phyloP scores from a whole-genome alignment of 2,113 vertebrate species.

The Sinocyclocheilus maitianheensis region DNA sequence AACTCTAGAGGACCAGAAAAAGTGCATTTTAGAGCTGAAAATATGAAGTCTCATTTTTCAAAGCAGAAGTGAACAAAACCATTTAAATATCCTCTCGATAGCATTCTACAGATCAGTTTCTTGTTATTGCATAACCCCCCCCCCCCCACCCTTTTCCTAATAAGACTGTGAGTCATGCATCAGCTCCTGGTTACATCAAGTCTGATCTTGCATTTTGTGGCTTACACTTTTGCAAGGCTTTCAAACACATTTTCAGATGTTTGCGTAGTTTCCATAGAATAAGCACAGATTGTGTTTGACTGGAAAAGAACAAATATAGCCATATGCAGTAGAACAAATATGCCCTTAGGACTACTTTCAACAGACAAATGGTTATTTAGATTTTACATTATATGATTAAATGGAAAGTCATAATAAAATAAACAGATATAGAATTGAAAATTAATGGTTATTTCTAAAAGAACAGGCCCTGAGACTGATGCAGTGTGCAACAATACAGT shows the following conservation, averaged over 20 bases:
- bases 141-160: neutral
- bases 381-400: neutral
- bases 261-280: neutral
- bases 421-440: neutral
- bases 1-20: neutral
- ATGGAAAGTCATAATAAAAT: conserved; percentile 5
- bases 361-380: neutral
- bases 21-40: neutral
- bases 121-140: neutral
- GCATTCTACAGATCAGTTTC: neutral
- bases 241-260: neutral
- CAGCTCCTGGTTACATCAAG: neutral
- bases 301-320: conserved; percentile 14
- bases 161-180: neutral
- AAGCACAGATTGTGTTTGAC: neutral
- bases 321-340: neutral
- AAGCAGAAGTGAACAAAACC: neutral
- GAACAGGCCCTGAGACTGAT: neutral
- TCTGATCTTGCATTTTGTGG: conserved; percentile 18
- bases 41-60: neutral
- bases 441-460: neutral
- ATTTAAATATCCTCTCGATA: neutral
- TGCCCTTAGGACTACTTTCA: conserved; percentile 7
- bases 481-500: neutral
- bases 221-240: neutral